Base-by-base conservation (phyloP, 2,797 vertebrate genomes). In the Liparis tanakae region DNA sequence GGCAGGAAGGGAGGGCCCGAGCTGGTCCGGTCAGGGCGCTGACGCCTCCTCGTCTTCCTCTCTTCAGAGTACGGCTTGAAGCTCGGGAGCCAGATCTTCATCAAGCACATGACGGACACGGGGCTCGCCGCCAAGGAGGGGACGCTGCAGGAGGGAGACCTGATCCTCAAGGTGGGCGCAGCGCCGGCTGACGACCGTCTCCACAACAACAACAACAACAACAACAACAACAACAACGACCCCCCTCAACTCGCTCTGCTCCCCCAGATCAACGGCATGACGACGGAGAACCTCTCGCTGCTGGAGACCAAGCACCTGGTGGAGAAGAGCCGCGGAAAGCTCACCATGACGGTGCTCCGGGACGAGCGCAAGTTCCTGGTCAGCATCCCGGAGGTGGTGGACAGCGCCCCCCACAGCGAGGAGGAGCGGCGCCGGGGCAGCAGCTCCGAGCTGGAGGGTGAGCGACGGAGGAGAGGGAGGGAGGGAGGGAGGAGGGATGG, bases 81-180 rank as follows among this genome's bases (percentile, higher is more conserved):
- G 87, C 89, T 99, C 59, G 98, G 98, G 14, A 99, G 97, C 89
- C 98, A 97, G 94, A 99, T 99, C 83, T 99, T 98, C 87, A 97
- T 99, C 90, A 99, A 99, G 81, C 97, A 98, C 89, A 97, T 99
- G 90, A 95, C 96, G 0, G 95, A 97, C 6, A 96, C 94, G 0
- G 96, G 98, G 33, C 88, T 99, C 79, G 98, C 98, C 0, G 92
- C 97, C 0, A 95, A 92, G 82, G 95, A 94, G 65, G 93, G 88
- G 0, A 95, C 95, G 0, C 91, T 99, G 58, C 96, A 96, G 75
- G 98, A 99, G 66, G 98, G 98, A 64, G 98, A 99, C 86, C 96
- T 99, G 15, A 95, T 99, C 22, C 92, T 99, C 6, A 97, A 99
- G 97, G 98, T 97, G 56, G 76, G 25, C 25, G 2, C 25, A 30